Base-by-base conservation (phyloP, 2,113 vertebrate species). In the Coptodon bakossiorum region DNA sequence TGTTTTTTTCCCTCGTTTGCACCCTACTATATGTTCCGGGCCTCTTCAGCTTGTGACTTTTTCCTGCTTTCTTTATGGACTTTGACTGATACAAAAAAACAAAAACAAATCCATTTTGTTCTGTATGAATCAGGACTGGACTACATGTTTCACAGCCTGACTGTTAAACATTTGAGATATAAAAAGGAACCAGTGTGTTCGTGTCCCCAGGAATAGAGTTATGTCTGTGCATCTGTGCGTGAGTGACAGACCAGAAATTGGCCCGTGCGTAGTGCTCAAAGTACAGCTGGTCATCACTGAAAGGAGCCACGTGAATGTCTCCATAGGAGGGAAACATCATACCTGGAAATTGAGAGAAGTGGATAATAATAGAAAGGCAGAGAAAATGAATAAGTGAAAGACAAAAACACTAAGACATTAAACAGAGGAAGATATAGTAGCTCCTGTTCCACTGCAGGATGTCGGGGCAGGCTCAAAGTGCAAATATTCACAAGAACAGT, bases 281-380 rank as follows among this genome's bases (percentile, higher is more conserved):
- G 94, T 97, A 97, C 80, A 98, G 96, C 83, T 97, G 96, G 27
- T 97, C 96, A 80, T 98, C 96, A 22, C 94, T 97, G 94, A 98
- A 98, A 57, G 97, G 97, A 86, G 97, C 95, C 93, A 98, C 89
- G 79, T 97, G 95, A 83, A 97, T 96, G 86, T 97, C 96, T 36
- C 95, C 95, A 68, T 71, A 95, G n/a, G 95, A 97, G 5, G 95
- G 97, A 84, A 98, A 97, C 95, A 97, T 97, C 95, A 95, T 94
- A 92, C 97, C 97, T 97, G 81, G 4, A 45, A 3, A 57, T n/a
- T 13, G 1, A 19, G 27, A 80, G 27, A 38, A 3, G 22, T 9
- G 53, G 6, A 38, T 2, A 50, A 14, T 19, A 5, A 29, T 7
- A 34, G 19, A 48, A n/a, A 85, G 7, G 16, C 45, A 50, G 43